Evolutionary conservation across 2,888 invertebrate genomes (phyloP), one percentile per base, ranked within the genome.

Genomic region (Poecilus cupreus): DNA sequence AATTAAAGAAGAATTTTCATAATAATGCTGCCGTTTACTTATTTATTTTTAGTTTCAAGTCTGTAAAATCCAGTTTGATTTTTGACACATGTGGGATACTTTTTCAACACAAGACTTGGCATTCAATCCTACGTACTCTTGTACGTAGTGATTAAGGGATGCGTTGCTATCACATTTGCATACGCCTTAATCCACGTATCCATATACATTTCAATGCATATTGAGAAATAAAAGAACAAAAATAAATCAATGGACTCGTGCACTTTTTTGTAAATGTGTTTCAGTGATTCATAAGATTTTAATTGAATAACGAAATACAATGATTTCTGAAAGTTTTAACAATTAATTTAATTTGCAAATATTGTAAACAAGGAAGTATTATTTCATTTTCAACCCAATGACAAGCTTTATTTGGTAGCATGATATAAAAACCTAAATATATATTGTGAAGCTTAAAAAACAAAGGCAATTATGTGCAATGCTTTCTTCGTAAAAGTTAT

Each of bases 141-240:
- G 16, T 60, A 37, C 37, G 16, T 37, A 68, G 64, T 68, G 64
- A 68, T 68, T 68, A 68, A 68, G 64, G 64, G 64, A 68, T 68
- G 64, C 18, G 37, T 2, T 37, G 13, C 22, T 37, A 37, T 68
- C 37, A 37, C 16, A 68, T 68, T 68, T 68, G 64, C 64, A 68
- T 68, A 68, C 64, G 64, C 64, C 64, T 68, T 68, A 68, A 68
- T 68, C 64, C 64, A 13, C 18, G 18, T 37, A 68, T n/a, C 37
- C 64, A 68, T 68, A 68, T 37, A 60, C 60, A 60, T 60, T 60
- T n/a, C 60, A 60, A 60, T 60, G 60, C n/a, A 26, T 60, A 60
- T 60, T 60, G 60, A 60, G 60, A 60, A 60, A 60, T 60, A 24
- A 60, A 60, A 60, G 5, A 2, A 32, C 32, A 60, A 60, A 20